These are phyloP conservation scores for Chaetodon trifasciatus DNA, from an alignment of 2,797 vertebrate species.

Conservation along the genomic window DNA sequence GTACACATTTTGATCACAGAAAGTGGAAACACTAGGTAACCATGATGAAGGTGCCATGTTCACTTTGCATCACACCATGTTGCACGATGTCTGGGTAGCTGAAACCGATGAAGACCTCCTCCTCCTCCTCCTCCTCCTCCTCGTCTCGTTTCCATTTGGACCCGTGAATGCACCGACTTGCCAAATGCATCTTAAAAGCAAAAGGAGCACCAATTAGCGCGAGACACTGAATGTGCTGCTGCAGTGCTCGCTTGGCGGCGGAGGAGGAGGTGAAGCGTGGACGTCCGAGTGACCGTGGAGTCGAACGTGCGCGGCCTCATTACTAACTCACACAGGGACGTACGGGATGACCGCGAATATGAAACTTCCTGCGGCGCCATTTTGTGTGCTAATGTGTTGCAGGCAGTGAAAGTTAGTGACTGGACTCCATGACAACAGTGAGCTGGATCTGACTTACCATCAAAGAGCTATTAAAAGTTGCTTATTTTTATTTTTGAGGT, in stretches of 20 bases:
- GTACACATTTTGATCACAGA: background rate
- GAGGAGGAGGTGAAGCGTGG: slow-evolving; percentile 15
- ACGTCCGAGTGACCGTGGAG: slow-evolving; percentile 13
- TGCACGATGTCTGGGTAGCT: background rate
- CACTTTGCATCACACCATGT: background rate
- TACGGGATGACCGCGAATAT: background rate
- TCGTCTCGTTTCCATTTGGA: background rate
- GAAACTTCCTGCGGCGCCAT: background rate
- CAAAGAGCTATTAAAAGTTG: slow-evolving; percentile 53
- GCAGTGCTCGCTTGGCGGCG: slow-evolving; percentile 20
- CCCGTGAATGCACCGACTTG: background rate
- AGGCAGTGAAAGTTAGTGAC: slow-evolving; percentile 14
- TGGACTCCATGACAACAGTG: slow-evolving; percentile 13
- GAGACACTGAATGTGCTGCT: slow-evolving; percentile 2
- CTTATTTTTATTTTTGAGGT: slow-evolving; percentile 54
- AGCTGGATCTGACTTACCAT: slow-evolving; percentile 45
- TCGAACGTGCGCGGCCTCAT: slow-evolving; percentile 58
- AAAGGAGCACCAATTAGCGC: background rate
- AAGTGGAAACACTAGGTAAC: background rate
- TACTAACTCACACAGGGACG: slow-evolving; percentile 21
- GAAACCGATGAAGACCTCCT: background rate
- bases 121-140: too few relatives aligned
- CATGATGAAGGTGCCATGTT: background rate
- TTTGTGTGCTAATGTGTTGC: background rate
- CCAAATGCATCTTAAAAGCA: background rate